A percentile compares a stretch with the other conserved stretches of the same genome.
phyloP scores from a whole-genome alignment of 2,797 vertebrate species.

The Typhlichthys eigenmanni region DNA sequence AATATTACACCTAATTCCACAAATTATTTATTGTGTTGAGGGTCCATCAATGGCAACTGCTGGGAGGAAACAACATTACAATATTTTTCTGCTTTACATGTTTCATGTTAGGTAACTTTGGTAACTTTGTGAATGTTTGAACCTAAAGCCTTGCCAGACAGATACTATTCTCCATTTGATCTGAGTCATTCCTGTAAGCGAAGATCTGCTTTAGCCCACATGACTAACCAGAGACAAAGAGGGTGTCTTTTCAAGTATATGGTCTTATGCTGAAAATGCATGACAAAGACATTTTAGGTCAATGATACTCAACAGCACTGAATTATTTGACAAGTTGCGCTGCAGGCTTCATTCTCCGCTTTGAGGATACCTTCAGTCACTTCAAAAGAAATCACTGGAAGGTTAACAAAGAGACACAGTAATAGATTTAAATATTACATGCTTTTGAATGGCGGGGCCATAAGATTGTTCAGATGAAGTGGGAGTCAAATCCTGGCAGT shows the following conservation, averaged over 20 bases:
- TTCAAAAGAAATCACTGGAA: conserved; percentile 38
- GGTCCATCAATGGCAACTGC: no score
- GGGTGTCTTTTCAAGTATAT: conserved; percentile 39
- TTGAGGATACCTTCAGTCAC: conserved; percentile 60
- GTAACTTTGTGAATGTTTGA: neutral
- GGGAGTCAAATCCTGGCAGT: no score
- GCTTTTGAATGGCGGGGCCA: no score
- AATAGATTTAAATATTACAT: no score
- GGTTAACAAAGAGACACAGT: no score
- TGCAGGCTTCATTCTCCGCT: conserved; percentile 57
- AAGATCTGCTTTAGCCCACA: conserved; percentile 39
- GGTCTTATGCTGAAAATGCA: conserved; percentile 55
- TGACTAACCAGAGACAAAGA: conserved; percentile 40
- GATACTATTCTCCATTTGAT: conserved; percentile 29
- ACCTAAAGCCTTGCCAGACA: conserved; percentile 28
- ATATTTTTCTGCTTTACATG: no score
- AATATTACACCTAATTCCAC: no score
- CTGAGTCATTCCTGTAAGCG: conserved; percentile 36
- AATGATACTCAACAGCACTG: conserved; percentile 45
- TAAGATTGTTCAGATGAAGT: no score
- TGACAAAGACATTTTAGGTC: conserved; percentile 48
- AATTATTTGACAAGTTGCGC: conserved; percentile 50
- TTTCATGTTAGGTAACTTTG: no score
- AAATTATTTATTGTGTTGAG: no score
- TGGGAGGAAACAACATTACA: no score